These are phyloP conservation scores for Cotesia typhae DNA, from an alignment of 1,140 invertebrate genomes.

Conservation along the genomic window DNA sequence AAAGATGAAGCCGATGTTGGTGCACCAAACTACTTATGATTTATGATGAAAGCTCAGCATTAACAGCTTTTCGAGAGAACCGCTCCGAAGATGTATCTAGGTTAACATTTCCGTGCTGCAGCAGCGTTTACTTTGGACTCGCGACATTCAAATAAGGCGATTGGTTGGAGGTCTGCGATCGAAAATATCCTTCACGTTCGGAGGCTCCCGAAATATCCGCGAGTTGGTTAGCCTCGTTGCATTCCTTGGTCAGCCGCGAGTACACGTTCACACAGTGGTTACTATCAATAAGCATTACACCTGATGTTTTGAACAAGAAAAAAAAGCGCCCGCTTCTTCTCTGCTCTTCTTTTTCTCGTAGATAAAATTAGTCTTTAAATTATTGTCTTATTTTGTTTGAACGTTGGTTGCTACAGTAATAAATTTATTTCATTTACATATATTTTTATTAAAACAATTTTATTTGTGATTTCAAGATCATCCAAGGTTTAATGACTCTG, in stretches of 20 bases:
- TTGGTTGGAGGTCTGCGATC: conserved; percentile 27
- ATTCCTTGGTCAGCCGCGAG: conserved; percentile 20
- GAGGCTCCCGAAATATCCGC: conserved; percentile 36
- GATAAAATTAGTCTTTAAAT: too few relatives aligned
- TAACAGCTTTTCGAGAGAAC: not conserved
- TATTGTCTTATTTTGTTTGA: too few relatives aligned
- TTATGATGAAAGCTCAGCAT: conserved; percentile 15
- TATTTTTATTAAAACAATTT: too few relatives aligned
- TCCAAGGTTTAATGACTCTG: too few relatives aligned
- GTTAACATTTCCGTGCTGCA: conserved; percentile 28
- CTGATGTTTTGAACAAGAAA: not conserved
- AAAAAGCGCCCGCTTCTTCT: not conserved
- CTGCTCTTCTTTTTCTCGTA: not conserved
- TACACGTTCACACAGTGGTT: conserved; percentile 2
- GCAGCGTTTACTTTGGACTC: conserved; percentile 18
- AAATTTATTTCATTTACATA: too few relatives aligned
- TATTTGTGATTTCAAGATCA: too few relatives aligned
- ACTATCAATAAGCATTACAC: not conserved
- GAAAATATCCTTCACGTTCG: conserved; percentile 38
- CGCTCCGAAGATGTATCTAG: conserved; percentile 22
- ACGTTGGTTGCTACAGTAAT: too few relatives aligned
- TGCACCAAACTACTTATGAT: conserved; percentile 25
- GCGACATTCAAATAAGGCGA: conserved; percentile 32
- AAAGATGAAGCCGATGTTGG: conserved; percentile 14
- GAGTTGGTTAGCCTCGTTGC: conserved; percentile 33